Base-by-base conservation (phyloP, 2,888 invertebrate genomes). In the Tetragonisca angustula region DNA sequence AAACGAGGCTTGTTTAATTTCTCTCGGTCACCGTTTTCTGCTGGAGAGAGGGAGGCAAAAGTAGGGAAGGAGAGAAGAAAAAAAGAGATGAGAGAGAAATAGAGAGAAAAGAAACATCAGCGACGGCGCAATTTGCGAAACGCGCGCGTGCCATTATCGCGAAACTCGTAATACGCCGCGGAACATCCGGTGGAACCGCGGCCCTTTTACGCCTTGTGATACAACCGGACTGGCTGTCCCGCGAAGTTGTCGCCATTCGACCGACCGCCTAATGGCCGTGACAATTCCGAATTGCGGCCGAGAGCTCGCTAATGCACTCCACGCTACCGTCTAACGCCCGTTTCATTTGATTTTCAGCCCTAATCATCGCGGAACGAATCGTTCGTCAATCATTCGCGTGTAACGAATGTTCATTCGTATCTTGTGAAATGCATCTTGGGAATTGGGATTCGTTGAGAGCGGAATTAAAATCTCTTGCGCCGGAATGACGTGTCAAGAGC, bases 231-330 rank as follows among this genome's bases (percentile, higher is more conserved):
- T 83, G 62, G 67, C 70, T 52, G 65, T 79, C 72, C 75, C 71
- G 59, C 36, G 27, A 21, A 78, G 71, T 76, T 84, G 43, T 72
- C 81, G 24, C 75, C 56, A 70, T 73, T 81, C 75, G 69, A 50
- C 54, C 76, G 76, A 81, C 83, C 68, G 71, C 79, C 67, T 85
- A 85, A 85, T 81, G 87, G 79, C 68, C 75, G 54, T 68, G 75
- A 83, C 81, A 79, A 83, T 83, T 76, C 71, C 50, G 71, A 85
- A 85, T 87, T 82, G 78, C 80, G 73, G 73, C 74, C 36, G 54
- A 85, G 54, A 85, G 54, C 62, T 62, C 78, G 76, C 82, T 82
- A 86, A 86, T 86, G 85, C 79, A 86, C 82, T 61, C 27, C 43
- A n/a, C 56, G 73, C 54, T 15, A 5, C 52, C 13, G 24, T 49